A percentile compares a stretch with the other conserved stretches of the same genome.
Evolutionary conservation across 2,797 vertebrate species (phyloP).

Genomic region (Poeciliopsis turneri): DNA sequence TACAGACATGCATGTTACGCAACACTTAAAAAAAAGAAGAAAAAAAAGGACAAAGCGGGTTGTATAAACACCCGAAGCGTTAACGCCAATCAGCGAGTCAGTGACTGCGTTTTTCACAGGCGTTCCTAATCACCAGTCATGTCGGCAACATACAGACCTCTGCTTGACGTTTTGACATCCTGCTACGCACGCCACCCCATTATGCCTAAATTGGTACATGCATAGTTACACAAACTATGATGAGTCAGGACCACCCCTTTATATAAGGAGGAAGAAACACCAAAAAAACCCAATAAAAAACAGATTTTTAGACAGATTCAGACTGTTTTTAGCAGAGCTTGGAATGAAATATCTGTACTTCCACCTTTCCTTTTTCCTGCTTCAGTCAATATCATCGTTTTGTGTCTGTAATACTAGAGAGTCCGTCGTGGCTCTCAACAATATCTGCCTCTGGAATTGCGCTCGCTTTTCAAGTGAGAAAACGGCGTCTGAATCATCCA

Average conservation of each 20-base stretch:
- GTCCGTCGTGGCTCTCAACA: neutral
- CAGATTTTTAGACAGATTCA: neutral
- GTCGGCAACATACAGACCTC: neutral
- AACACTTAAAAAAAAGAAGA: neutral
- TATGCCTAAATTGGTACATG: slow-evolving; percentile 22
- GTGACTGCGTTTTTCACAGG: neutral
- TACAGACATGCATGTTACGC: neutral
- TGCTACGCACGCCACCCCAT: neutral
- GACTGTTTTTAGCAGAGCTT: neutral
- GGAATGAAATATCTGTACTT: neutral
- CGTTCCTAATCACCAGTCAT: neutral
- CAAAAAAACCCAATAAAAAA: neutral
- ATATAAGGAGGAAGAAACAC: neutral
- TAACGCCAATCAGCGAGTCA: neutral
- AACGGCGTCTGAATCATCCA: slow-evolving; percentile 1
- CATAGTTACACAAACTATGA: slow-evolving; percentile 33
- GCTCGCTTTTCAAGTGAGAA: neutral
- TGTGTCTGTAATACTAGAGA: neutral
- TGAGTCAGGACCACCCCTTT: slow-evolving; percentile 10
- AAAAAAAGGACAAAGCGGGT: neutral
- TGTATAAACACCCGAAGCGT: neutral
- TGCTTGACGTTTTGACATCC: neutral
- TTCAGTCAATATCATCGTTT: neutral
- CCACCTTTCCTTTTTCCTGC: neutral
- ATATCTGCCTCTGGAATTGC: slow-evolving; percentile 4